These are phyloP conservation scores for Autographa pulchrina DNA, from an alignment of 2,888 invertebrate species.

Conservation along the genomic window DNA sequence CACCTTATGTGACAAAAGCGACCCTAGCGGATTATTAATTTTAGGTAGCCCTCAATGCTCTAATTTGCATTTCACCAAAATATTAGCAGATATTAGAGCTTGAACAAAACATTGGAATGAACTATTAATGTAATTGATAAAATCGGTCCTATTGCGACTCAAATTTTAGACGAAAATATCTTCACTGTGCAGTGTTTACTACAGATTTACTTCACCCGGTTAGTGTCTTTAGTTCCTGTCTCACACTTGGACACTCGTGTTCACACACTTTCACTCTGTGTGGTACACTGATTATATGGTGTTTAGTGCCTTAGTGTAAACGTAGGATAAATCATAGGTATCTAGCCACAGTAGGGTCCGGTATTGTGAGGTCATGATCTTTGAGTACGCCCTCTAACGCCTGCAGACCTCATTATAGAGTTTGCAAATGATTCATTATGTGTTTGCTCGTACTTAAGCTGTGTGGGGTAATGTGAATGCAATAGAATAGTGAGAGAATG, in stretches of 20 bases:
- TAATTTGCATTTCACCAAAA: too few species aligned
- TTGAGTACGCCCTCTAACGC: slow-evolving; percentile 50
- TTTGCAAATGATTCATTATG: slow-evolving; percentile 43
- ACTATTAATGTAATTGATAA: too few species aligned
- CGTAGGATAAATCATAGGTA: background rate
- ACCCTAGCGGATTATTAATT: too few species aligned
- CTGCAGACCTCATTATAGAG: slow-evolving; percentile 54
- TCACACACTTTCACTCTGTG: background rate
- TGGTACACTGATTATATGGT: background rate
- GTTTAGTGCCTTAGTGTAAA: background rate
- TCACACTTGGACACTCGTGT: background rate
- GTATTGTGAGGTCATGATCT: slow-evolving; percentile 51
- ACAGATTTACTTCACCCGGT: too few species aligned
- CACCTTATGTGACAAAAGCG: too few species aligned
- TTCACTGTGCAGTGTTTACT: too few species aligned
- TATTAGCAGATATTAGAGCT: too few species aligned
- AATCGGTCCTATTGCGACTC: too few species aligned
- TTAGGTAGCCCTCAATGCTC: too few species aligned
- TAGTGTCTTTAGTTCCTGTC: too few species aligned
- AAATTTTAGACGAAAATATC: too few species aligned
- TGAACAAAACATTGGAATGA: too few species aligned
- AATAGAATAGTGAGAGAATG: background rate
- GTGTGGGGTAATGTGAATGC: slow-evolving; percentile 3
- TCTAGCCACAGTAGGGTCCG: slow-evolving; percentile 39
- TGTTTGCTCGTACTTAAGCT: slow-evolving; percentile 34